Base-by-base conservation (phyloP, 2,797 vertebrate genomes). In the Cynopterus sphinx region DNA sequence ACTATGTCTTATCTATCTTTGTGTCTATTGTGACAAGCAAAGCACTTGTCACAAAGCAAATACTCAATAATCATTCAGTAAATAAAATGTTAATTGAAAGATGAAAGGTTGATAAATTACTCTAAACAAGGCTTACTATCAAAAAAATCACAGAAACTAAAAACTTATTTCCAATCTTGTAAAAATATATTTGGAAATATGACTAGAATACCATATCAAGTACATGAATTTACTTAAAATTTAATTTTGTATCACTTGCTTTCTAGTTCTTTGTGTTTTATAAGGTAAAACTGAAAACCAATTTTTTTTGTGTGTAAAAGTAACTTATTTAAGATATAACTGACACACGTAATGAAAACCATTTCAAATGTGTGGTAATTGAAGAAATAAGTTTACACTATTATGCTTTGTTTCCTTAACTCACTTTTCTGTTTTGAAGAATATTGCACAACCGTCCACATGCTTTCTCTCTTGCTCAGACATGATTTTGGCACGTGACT, bases 401-500 rank as follows among this genome's bases (percentile, higher is more conserved):
- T 36, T 84, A 17, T 39, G 19, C 17, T 91, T 96, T 67, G 17
- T 36, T 77, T 68, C 68, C 43, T 75, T 65, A 43, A 94, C 99
- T 98, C 97, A 99, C 99, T 99, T 99, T 93, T 99, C 99, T 0
- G 99, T 99, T 98, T 99, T 99, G 98, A 99, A 99, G 98, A 99
- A 99, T 98, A 99, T 98, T 67, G 99, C 99, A 95, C 99, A 99
- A 98, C 99, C 99, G 0, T 99, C 99, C 97, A 99, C 99, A 96
- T 99, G 99, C 97, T 99, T 99, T 91, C 99, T 98, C 98, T 99
- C 99, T 98, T 99, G 99, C 94, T 99, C 99, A 0, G 99, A 99
- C 98, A 99, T 99, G 97, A 99, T 99, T 99, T 99, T 99, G 99
- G 99, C 99, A 98, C 99, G 99, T 98, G 99, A 99, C 98, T 99